phyloP scores from a whole-genome alignment of 2,888 invertebrate species.

The Dyspetes luteomarginatus region DNA sequence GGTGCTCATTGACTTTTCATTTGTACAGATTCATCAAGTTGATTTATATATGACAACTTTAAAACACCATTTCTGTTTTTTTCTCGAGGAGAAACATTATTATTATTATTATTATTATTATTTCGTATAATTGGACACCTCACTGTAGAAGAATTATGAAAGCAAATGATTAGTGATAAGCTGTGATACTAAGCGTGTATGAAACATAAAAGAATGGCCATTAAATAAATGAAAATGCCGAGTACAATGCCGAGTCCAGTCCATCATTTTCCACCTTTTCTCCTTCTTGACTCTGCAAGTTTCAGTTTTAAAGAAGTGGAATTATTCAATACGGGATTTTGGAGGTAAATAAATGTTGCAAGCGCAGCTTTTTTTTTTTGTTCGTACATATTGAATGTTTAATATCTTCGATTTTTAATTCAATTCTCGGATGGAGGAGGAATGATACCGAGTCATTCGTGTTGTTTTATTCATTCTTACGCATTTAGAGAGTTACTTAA shows the following conservation, averaged over 20 bases:
- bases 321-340: too few species aligned
- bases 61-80: background rate
- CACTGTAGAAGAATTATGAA: slow-evolving; percentile 40
- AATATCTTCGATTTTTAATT: slow-evolving; percentile 44
- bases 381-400: slow-evolving; percentile 58
- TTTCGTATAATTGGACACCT: slow-evolving; percentile 50
- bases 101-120: slow-evolving; percentile 40
- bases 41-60: background rate
- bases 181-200: slow-evolving; percentile 80
- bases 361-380: slow-evolving; percentile 13
- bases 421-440: slow-evolving; percentile 54
- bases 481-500: slow-evolving; percentile 79
- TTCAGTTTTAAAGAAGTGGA: too few species aligned
- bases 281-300: too few species aligned
- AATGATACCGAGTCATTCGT: slow-evolving; percentile 73
- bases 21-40: slow-evolving; percentile 48
- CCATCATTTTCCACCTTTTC: too few species aligned
- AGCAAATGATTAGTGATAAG: slow-evolving; percentile 75
- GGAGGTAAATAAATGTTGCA: slow-evolving; percentile 29
- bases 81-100: slow-evolving; percentile 15
- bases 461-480: slow-evolving; percentile 78
- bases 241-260: too few species aligned
- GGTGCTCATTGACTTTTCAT: slow-evolving; percentile 55
- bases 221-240: slow-evolving; percentile 68
- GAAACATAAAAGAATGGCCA: slow-evolving; percentile 71